Base-by-base conservation (phyloP, 1,140 invertebrate genomes). In the Chymomyza costata region DNA sequence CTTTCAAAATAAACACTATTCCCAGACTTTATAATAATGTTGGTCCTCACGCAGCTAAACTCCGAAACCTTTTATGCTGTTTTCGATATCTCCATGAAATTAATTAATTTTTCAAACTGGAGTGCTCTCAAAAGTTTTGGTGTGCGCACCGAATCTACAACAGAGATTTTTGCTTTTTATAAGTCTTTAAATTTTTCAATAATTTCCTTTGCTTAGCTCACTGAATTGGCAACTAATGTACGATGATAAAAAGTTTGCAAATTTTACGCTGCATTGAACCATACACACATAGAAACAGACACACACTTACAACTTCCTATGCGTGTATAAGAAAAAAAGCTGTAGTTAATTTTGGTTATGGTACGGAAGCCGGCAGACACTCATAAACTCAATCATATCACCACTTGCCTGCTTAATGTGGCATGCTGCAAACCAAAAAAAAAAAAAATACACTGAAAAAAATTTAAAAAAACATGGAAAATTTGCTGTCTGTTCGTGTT, bases 331-430 rank as follows among this genome's bases (percentile, higher is more conserved):
- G 40, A 63, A 50, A 58, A 64, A 63, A 49, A 46, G 45, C 8
- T 63, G 53, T 67, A 68, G 69, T 73, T 74, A 73, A 76, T 76
- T 74, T 64, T 65, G 53, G 59, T 34, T 60, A 49, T 60, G 57
- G 49, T 30, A 56, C 51, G 64, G 47, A 59, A 46, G 47, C 40
- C n/a, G 54, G 47, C 45, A 68, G 69, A 45, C 65, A 65, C 69
- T 73, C 65, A 76, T 74, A 69, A 74, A 74, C 69, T 66, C 65
- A 69, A 74, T 76, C 71, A 69, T 74, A 74, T 76, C 70, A 76
- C 70, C 51, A 74, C 70, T 73, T 74, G 69, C 54, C 65, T 73
- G 69, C 69, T 69, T 73, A 74, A 74, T 73, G 69, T 74, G 69
- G 54, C 69, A 74, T 73, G 69, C 55, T 68, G 46, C 45, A 59